Evolutionary conservation across 2,888 invertebrate genomes (phyloP).

Genomic region (Panorpa germanica): DNA sequence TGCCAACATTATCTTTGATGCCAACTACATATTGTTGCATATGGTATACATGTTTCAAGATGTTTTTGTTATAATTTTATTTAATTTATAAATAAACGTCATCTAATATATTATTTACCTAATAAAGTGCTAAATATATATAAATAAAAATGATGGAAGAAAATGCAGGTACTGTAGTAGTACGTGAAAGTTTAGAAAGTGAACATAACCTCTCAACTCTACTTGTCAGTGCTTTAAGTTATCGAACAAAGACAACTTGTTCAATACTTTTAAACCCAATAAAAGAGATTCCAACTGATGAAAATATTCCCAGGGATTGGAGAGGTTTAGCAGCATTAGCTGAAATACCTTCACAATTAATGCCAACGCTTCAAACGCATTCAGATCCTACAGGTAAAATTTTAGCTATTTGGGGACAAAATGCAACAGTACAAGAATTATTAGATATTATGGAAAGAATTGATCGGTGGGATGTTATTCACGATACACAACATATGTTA

Average conservation of each 20-base stretch:
- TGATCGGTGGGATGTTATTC: conserved; percentile 59
- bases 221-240: conserved; percentile 16
- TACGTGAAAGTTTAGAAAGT: no score
- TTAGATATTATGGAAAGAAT: conserved; percentile 37
- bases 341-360: conserved; percentile 28
- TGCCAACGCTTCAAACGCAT: conserved; percentile 28
- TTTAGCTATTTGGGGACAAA: conserved; percentile 35
- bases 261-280: conserved; percentile 41
- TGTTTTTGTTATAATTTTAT: no score
- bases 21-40: no score
- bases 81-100: no score
- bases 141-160: no score
- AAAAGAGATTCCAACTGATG: conserved; percentile 43
- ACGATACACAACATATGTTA: conserved; percentile 37
- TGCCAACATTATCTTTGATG: no score
- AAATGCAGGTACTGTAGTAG: no score
- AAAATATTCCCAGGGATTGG: conserved; percentile 51
- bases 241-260: conserved; percentile 28
- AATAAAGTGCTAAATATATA: no score
- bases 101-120: no score
- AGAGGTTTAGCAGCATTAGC: conserved; percentile 50
- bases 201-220: no score
- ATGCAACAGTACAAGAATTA: conserved; percentile 36
- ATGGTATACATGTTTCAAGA: no score
- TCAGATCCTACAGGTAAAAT: conserved; percentile 39